Percentiles rank a stretch among this genome's conserved stretches.
Evolutionary conservation across 2,797 vertebrate species (phyloP).

Genomic region (Myotis planiceps): DNA sequence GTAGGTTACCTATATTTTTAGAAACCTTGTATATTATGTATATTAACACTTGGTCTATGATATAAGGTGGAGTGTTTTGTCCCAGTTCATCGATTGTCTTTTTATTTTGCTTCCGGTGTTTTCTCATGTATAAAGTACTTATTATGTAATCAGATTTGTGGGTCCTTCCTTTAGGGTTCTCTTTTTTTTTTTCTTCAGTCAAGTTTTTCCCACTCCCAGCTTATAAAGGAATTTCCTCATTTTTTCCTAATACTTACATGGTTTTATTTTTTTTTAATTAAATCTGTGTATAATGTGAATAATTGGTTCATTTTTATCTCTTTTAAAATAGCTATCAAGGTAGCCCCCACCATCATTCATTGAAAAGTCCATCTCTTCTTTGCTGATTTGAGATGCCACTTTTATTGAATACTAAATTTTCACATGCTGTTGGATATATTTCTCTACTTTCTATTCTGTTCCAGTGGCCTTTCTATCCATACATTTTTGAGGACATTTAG

Average conservation of each 20-base stretch:
- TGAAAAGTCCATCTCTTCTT: not conserved
- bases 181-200: not conserved
- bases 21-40: not conserved
- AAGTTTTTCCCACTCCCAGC: not conserved
- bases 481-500: constrained; percentile 10
- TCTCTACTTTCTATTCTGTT: not conserved
- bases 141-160: not conserved
- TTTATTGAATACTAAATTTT: constrained; percentile 41
- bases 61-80: not conserved
- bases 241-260: constrained; percentile 17
- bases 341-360: not conserved
- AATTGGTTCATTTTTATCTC: not conserved
- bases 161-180: not conserved
- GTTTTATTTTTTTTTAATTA: not conserved
- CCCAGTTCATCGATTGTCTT: not conserved
- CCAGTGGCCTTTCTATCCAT: not conserved
- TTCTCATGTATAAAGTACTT: not conserved
- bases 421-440: not conserved
- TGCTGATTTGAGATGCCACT: not conserved
- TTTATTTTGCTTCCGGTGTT: constrained; percentile 28
- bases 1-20: not conserved
- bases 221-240: not conserved
- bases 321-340: not conserved
- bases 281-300: not conserved
- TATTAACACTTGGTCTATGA: not conserved